Base-by-base conservation (phyloP, 2,888 invertebrate genomes). In the Calameuta pallipes region DNA sequence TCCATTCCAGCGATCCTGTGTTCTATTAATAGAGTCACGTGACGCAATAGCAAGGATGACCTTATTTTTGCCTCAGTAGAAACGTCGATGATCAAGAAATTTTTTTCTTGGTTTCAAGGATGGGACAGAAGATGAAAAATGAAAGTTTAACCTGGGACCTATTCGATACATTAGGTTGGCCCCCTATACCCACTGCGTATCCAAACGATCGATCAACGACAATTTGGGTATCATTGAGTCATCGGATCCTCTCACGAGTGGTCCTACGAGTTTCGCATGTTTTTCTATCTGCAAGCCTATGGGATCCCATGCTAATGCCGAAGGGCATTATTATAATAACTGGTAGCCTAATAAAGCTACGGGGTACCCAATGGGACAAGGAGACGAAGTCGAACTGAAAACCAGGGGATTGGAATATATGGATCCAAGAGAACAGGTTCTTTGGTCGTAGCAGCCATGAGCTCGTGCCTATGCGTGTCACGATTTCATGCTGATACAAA, bases 401-500 rank as follows among this genome's bases (percentile, higher is more conserved):
- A 83, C 79, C 82, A 82, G 82, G 77, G 77, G 78, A 78, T 76
- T 56, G 9, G 23, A 56, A 23, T 56, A 56, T 23, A 56, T 56
- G 23, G 56, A 56, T 56, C 56, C 9, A 80, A 76, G 80, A 77
- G 80, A 86, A 86, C 86, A 83, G 86, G 86, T 86, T 86, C 85
- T 86, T 84, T 81, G 81, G 76, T 78, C 82, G 82, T 79, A 15
- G 56, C 9, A 23, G 56, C 56, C 23, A 56, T 56, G 23, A 82
- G 82, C 85, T 86, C 86, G 83, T 83, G 85, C 87, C 84, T 84
- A 82, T 85, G 84, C 86, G 84, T 83, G 86, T 86, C 85, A 86
- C 85, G 86, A 84, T 84, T 81, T 56, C 56, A 56, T 23, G 56
- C 23, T 23, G 23, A 56, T 56, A 56, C 56, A 56, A 23, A 56